Conservation (phyloP, 2,888 invertebrate genomes). For the Horisme vitalbata region DNA sequence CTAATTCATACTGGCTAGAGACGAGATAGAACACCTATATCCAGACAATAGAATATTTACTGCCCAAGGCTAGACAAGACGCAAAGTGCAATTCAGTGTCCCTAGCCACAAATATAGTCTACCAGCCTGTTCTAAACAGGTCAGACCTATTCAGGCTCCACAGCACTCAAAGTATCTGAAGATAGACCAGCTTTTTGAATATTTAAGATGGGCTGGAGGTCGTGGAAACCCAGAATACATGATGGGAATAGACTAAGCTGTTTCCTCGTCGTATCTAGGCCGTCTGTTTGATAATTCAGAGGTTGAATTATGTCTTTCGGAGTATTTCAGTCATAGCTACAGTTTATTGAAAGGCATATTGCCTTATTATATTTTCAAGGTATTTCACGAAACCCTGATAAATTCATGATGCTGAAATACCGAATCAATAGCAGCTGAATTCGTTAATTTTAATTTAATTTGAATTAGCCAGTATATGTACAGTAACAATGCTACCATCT, state of each 20-base stretch:
- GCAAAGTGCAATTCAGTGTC: conserved; percentile 16
- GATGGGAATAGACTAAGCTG: conserved; percentile 3
- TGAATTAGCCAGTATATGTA: not conserved
- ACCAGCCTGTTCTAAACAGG: no score
- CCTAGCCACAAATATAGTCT: conserved; percentile 5
- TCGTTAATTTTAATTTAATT: not conserved
- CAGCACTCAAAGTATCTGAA: not conserved
- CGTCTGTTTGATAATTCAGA: conserved; percentile 5
- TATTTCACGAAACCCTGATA: not conserved
- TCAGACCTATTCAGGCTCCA: not conserved
- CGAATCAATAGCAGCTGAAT: not conserved
- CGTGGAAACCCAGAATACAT: conserved; percentile 11
- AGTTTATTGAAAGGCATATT: no score
- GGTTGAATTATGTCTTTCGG: no score
- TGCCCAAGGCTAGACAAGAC: conserved; percentile 3
- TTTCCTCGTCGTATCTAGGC: not conserved
- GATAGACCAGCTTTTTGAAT: conserved; percentile 10
- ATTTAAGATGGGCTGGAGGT: not conserved
- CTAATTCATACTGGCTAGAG: not conserved
- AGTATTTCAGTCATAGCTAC: no score
- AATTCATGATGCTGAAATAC: not conserved
- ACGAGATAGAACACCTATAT: not conserved
- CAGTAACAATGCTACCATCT: conserved; percentile 3
- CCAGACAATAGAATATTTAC: conserved; percentile 12
- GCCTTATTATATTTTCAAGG: not conserved